Percentiles rank a stretch among this genome's conserved stretches.
Evolutionary conservation across 2,113 vertebrate species (phyloP).

Genomic region (Onychorhynchus coronatus): DNA sequence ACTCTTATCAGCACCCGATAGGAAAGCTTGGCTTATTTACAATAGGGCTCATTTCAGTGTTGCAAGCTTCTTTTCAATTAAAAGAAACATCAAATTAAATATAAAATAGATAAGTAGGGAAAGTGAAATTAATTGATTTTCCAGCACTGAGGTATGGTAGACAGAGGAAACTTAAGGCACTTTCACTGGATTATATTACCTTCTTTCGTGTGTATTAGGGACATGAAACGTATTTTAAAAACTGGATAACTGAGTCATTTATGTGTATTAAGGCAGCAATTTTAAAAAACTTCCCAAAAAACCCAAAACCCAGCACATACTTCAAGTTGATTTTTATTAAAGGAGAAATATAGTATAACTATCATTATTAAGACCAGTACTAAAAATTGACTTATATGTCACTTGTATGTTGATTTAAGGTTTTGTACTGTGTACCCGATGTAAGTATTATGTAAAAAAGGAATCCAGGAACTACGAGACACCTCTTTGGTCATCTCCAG

Average conservation of each 20-base stretch:
- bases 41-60: background rate
- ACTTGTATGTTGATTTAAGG: background rate
- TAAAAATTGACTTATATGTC: background rate
- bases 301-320: background rate
- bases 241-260: background rate
- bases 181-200: background rate
- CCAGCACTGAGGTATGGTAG: background rate
- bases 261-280: background rate
- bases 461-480: background rate
- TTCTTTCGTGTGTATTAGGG: background rate
- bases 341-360: background rate
- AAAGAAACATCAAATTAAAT: slow-evolving; percentile 49
- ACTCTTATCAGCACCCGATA: slow-evolving; percentile 23
- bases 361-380: background rate
- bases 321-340: background rate
- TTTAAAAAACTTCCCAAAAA: background rate
- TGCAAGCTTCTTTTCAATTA: slow-evolving; percentile 13
- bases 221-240: background rate
- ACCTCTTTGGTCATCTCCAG: background rate
- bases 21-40: slow-evolving; percentile 22
- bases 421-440: accelerated
- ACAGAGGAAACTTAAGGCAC: background rate
- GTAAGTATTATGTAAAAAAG: accelerated
- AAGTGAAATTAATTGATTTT: slow-evolving; percentile 27
- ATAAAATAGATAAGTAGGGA: slow-evolving; percentile 8